Percentiles rank a stretch among this genome's conserved stretches.
These are phyloP conservation scores for Buteo buteo DNA, from an alignment of 2,113 vertebrate genomes.

Conservation along the genomic window DNA sequence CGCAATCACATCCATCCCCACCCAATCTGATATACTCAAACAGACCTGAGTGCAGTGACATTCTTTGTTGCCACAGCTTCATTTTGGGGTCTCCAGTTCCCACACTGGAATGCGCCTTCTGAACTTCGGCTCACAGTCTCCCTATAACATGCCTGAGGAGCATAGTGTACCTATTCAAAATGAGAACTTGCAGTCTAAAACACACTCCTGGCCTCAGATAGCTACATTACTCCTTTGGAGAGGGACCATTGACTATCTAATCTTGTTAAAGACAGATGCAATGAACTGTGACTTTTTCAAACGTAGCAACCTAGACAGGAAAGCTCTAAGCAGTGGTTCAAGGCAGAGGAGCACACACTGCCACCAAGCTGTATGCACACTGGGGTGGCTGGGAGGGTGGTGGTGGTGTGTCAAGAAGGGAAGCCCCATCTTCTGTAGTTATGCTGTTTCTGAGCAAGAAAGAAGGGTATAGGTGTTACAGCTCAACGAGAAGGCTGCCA, in stretches of 20 bases:
- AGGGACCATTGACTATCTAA: not conserved
- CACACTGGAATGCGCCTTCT: not conserved
- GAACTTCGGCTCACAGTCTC: not conserved
- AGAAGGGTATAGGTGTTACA: not conserved
- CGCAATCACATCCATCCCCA: not conserved
- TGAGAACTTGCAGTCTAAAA: not conserved
- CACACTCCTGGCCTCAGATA: not conserved
- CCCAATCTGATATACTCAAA: not conserved
- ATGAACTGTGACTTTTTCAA: not conserved
- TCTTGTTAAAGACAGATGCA: not conserved
- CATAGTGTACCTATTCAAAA: not conserved
- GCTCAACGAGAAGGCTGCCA: not conserved
- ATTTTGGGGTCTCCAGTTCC: not conserved
- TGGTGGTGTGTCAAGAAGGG: not conserved
- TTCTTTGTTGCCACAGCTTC: not conserved
- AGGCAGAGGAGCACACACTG: not conserved
- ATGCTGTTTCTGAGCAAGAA: not conserved
- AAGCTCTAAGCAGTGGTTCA: not conserved
- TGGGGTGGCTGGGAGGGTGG: fast-evolving
- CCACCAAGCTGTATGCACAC: not conserved
- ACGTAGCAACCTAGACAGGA: not conserved
- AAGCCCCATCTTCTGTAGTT: not conserved
- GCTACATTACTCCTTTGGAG: not conserved
- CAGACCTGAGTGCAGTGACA: not conserved
- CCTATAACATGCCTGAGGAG: not conserved